Conservation (phyloP, 2,888 invertebrate genomes). For the Beris morrisii region DNA sequence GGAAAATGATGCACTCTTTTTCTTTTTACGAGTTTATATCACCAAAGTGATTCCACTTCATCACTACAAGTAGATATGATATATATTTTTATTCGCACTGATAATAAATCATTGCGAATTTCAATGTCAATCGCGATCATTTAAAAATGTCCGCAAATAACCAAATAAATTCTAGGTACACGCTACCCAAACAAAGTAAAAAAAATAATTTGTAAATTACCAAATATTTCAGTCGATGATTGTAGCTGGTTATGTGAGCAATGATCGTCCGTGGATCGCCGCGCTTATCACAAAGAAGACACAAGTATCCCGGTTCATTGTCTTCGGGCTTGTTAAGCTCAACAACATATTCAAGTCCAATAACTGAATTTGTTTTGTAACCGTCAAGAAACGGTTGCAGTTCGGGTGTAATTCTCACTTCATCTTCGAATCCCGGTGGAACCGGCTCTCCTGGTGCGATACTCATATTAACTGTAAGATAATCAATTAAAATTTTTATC, state of each 20-base stretch:
- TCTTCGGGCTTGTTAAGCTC: conserved; percentile 70
- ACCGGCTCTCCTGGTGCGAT: conserved; percentile 66
- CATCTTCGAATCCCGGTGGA: conserved; percentile 71
- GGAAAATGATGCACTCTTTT: too few species aligned
- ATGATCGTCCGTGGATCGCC: conserved; percentile 78
- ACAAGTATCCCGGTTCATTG: conserved; percentile 73
- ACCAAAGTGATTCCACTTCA: too few species aligned
- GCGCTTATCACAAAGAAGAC: conserved; percentile 76
- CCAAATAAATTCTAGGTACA: too few species aligned
- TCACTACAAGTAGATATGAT: too few species aligned
- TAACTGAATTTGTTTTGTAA: conserved; percentile 57
- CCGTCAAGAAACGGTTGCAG: conserved; percentile 59
- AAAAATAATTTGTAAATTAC: conserved; percentile 49
- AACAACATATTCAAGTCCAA: conserved; percentile 79
- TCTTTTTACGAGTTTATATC: too few species aligned
- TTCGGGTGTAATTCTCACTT: conserved; percentile 57
- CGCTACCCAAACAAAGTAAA: background rate
- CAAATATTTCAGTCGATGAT: conserved; percentile 73
- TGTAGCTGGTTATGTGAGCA: conserved; percentile 76
- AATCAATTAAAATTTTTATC: background rate
- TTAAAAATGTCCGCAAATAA: too few species aligned
- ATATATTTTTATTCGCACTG: too few species aligned
- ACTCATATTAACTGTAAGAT: conserved; percentile 46
- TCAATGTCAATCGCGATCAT: too few species aligned
- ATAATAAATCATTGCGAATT: too few species aligned